Base-by-base conservation (phyloP, 2,888 invertebrate species). In the Oscheius sp. region DNA sequence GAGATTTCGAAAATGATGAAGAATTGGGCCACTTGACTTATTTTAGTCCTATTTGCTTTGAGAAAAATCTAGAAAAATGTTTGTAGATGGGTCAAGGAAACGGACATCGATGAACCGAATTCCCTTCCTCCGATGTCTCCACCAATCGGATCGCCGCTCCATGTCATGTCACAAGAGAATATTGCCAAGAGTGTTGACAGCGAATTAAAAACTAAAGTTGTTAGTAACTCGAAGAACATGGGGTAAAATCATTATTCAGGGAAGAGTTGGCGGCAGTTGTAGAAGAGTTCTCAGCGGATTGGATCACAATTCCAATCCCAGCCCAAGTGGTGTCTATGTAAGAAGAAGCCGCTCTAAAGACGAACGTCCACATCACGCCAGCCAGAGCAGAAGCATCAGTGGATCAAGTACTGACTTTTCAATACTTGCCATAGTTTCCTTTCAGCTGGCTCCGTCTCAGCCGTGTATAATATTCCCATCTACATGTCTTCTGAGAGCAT, bases 81-180 rank as follows among this genome's bases (percentile, higher is more conserved):
- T 66, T 68, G 13, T 45, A 74, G 79, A 43, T 81, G 81, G 81
- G 73, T 82, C 49, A 82, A 82, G 58, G 82, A 82, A 63, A 82
- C 82, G 5, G 80, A 82, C 55, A 76, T 82, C 43, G 82, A 82
- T 69, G 82, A 77, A 25, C 82, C 82, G 41, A 59, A 76, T 21
- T 77, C 82, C 9, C 73, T 81, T 74, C 79, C 76, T 27, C 79
- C 79, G 16, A 71, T 81, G 66, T 66, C 66, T n/a, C 66, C 66
- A 16, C 66, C 66, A 49, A 66, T 66, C 35, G 66, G 66, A 27
- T 66, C 66, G 2, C 66, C 66, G 1, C 27, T 66, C 0, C 52
- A 49, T 16, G 49, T 66, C 12, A 16, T 66, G n/a, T 66, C 66
- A 13, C 66, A 66, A 27, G 66, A 66, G 27, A 66, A 66, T 27